Base-by-base conservation (phyloP, 2,113 vertebrate species). In the Mungos mungo region DNA sequence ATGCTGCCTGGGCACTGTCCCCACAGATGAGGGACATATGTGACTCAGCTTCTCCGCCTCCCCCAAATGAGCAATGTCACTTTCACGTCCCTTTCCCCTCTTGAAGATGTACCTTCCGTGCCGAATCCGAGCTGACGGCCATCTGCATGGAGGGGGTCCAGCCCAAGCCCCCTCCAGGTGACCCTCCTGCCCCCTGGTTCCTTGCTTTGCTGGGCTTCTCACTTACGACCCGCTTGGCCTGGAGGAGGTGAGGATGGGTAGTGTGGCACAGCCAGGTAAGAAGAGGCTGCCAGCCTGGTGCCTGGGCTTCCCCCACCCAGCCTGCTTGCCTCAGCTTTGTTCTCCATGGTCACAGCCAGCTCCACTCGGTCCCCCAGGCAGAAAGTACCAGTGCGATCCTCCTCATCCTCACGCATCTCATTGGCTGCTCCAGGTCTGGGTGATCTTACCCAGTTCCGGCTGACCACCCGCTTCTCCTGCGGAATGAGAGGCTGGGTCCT, bases 401-500 rank as follows among this genome's bases (percentile, higher is more conserved):
- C 97, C 21, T 98, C 98, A 18, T 98, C 98, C 6, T 99, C 99
- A 2, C 98, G 98, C 45, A 98, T 97, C 87, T 98, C 99, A 1
- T 94, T 93, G 69, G 98, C 98, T 82, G 89, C 60, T 84, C 89
- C 97, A 0, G 98, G 97, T 5, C 97, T 95, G 31, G 97, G 95
- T 98, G 97, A 94, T 69, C 90, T 98, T 31, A 88, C 95, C 83
- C 98, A 98, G 96, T 99, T 99, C 80, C 99, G 99, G 15, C 99
- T 99, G 97, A 99, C 99, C 50, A 99, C 98, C 47, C 99, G 99
- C 97, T 99, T 99, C 92, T 99, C 99, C 99, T 99, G 98, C 54
- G 98, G 82, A 93, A 71, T 2, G 15, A 88, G 91, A 79, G 0
- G 19, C 72, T 68, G 4, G 60, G 68, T 29, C 31, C 27, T 95